phyloP scores from a whole-genome alignment of 2,113 vertebrate species.

The Macquaria ambigua region DNA sequence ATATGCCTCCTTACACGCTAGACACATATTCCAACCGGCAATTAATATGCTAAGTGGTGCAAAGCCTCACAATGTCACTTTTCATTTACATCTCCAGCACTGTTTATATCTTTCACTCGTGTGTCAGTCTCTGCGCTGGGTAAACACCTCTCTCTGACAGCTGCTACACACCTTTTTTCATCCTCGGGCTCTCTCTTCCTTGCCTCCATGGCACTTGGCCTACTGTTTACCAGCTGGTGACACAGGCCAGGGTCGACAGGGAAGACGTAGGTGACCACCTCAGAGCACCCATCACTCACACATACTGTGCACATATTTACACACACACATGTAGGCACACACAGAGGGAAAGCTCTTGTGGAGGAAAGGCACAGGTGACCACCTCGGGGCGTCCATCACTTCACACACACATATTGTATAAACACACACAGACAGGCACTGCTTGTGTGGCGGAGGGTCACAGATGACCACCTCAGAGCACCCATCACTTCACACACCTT shows the following conservation, averaged over 20 bases:
- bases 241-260: constrained; percentile 29
- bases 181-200: constrained; percentile 1
- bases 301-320: background rate
- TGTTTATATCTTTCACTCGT: constrained; percentile 65
- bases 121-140: constrained; percentile 45
- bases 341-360: constrained; percentile 18
- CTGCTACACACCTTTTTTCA: constrained; percentile 51
- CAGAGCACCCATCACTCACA: constrained; percentile 56
- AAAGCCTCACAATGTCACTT: constrained; percentile 77
- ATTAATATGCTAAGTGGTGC: constrained; percentile 74
- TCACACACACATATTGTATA: constrained; percentile 46
- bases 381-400: constrained; percentile 47
- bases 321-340: background rate
- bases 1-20: constrained; percentile 11
- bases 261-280: constrained; percentile 62
- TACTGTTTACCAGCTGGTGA: constrained; percentile 62
- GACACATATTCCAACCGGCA: constrained; percentile 61
- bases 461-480: constrained; percentile 66
- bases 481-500: constrained; percentile 41
- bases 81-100: constrained; percentile 69
- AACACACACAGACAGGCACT: constrained; percentile 55
- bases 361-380: constrained; percentile 32
- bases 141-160: constrained; percentile 71
- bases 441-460: constrained; percentile 60
- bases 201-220: constrained; percentile 33